Conservation (phyloP, 2,888 invertebrate species). For the Palloptera scutellata region DNA sequence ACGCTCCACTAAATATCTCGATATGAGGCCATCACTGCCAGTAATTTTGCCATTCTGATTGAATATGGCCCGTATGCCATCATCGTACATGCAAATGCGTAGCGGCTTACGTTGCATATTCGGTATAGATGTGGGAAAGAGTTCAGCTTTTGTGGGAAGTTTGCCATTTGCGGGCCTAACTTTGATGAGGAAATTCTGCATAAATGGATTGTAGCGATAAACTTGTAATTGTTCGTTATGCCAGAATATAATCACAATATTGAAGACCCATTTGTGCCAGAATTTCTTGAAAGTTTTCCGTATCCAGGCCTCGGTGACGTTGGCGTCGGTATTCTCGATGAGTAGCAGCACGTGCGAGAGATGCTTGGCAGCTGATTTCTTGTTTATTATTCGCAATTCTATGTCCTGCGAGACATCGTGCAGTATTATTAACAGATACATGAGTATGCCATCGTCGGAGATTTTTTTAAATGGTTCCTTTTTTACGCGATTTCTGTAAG, state of each 20-base stretch:
- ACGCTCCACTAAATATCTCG: slow-evolving; percentile 61
- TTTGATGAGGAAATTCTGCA: slow-evolving; percentile 61
- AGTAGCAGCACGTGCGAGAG: slow-evolving; percentile 55
- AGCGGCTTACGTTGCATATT: slow-evolving; percentile 58
- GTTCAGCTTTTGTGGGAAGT: slow-evolving; percentile 32
- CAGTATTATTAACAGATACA: slow-evolving; percentile 57
- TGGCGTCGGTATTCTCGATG: slow-evolving; percentile 44
- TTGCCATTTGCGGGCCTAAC: slow-evolving; percentile 29
- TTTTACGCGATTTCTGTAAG: slow-evolving; percentile 47
- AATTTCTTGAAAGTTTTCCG: slow-evolving; percentile 66
- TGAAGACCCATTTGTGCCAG: slow-evolving; percentile 67
- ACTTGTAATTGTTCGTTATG: slow-evolving; percentile 59
- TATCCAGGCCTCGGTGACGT: slow-evolving; percentile 55
- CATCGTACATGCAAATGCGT: slow-evolving; percentile 57
- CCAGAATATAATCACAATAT: slow-evolving; percentile 59
- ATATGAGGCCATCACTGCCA: slow-evolving; percentile 65
- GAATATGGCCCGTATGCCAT: slow-evolving; percentile 62
- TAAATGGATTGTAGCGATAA: slow-evolving; percentile 68
- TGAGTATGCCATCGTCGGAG: slow-evolving; percentile 55
- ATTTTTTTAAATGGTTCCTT: slow-evolving; percentile 43
- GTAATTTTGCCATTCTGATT: slow-evolving; percentile 42
- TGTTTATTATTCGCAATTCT: slow-evolving; percentile 51
- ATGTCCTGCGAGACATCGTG: slow-evolving; percentile 53
- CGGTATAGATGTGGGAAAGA: slow-evolving; percentile 54
- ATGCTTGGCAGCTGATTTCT: slow-evolving; percentile 57